Percentiles rank a stretch among this genome's conserved stretches.
Evolutionary conservation across 2,888 invertebrate genomes (phyloP).

Genomic region (Steinernema hermaphroditum): DNA sequence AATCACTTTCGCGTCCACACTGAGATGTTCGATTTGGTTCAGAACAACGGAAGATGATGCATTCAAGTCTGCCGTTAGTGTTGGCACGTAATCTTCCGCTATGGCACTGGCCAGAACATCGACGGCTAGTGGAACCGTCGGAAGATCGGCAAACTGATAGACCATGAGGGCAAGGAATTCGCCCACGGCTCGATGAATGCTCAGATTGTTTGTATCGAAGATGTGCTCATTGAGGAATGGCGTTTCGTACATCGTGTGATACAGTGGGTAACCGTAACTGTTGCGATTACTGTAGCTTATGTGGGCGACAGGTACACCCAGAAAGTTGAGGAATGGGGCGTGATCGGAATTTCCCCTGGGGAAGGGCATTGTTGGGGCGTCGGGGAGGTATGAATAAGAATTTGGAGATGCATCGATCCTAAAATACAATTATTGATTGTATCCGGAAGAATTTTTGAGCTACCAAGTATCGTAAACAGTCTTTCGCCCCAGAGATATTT

Average conservation of each 20-base stretch:
- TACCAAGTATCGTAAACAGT: constrained; percentile 64
- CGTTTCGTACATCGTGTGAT: constrained; percentile 65
- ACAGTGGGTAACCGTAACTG: constrained; percentile 59
- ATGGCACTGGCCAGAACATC: neutral
- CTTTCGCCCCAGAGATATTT: constrained; percentile 44
- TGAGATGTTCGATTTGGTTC: too few species aligned
- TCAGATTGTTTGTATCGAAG: constrained; percentile 57
- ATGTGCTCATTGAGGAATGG: constrained; percentile 63
- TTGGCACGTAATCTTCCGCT: neutral
- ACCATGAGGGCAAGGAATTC: constrained; percentile 68
- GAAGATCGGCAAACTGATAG: constrained; percentile 66
- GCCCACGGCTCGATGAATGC: constrained; percentile 66
- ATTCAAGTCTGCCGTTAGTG: neutral
- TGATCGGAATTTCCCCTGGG: constrained; percentile 70
- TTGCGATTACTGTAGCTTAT: constrained; percentile 37
- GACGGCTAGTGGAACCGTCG: constrained; percentile 68
- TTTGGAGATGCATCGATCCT: neutral
- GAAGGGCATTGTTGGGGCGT: constrained; percentile 42
- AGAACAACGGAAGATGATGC: too few species aligned
- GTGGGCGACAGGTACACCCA: constrained; percentile 69
- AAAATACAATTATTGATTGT: neutral
- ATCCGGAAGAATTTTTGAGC: too few species aligned
- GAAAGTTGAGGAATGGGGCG: constrained; percentile 68
- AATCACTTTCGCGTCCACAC: too few species aligned
- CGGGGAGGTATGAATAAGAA: neutral